Percentiles rank a stretch among this genome's conserved stretches.
These are phyloP conservation scores for Columba livia DNA, from an alignment of 2,113 vertebrate species.

Conservation along the genomic window DNA sequence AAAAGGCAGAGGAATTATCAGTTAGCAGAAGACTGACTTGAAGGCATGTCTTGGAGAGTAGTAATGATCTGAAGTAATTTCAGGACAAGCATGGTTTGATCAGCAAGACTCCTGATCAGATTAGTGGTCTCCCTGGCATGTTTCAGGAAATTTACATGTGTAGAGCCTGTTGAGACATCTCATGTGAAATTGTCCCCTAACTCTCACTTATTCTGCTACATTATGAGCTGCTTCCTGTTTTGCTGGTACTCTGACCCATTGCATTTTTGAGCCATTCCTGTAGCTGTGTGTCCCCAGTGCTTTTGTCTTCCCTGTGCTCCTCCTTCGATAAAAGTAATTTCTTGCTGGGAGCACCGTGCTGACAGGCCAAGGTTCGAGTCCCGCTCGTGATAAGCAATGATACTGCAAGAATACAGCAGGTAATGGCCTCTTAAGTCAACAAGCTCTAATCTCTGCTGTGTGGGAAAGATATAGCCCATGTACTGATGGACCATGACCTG, in stretches of 20 bases:
- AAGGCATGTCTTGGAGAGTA: neutral
- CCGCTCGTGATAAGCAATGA: neutral
- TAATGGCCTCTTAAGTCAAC: neutral
- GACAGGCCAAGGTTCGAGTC: neutral
- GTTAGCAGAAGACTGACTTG: neutral
- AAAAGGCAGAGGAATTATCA: neutral
- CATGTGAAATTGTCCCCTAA: neutral
- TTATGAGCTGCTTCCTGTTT: neutral
- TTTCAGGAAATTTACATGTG: neutral
- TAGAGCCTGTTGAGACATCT: neutral
- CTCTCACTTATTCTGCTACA: neutral
- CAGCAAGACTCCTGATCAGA: neutral
- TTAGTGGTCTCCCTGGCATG: neutral
- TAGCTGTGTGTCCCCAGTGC: neutral
- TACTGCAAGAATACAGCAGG: neutral
- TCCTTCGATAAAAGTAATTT: neutral
- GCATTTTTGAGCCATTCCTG: neutral
- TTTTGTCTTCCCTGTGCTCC: neutral
- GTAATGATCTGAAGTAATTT: neutral
- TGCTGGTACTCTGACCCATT: rapidly evolving
- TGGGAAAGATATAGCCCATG: neutral
- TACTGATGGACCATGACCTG: neutral
- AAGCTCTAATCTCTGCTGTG: neutral
- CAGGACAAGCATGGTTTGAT: neutral
- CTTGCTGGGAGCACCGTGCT: neutral